phyloP scores from a whole-genome alignment of 1,140 invertebrate genomes.

The Paraescarpia echinospica region DNA sequence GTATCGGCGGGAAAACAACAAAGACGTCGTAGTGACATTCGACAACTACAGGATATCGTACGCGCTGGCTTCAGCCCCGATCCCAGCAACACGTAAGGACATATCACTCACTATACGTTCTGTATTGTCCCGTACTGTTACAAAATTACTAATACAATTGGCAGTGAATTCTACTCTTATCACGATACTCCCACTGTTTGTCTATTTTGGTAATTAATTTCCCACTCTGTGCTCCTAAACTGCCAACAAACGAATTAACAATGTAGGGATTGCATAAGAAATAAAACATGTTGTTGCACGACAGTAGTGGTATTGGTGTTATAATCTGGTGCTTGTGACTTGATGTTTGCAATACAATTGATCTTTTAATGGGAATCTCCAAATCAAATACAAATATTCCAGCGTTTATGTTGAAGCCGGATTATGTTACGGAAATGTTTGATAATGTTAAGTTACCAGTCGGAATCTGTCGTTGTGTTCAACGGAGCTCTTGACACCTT shows the following conservation, averaged over 20 bases:
- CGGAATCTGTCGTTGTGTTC: too few species aligned
- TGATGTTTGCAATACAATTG: neutral
- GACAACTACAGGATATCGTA: neutral
- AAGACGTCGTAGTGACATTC: neutral
- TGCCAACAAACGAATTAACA: neutral
- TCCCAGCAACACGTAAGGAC: neutral
- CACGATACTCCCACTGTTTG: too few species aligned
- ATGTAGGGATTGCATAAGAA: neutral
- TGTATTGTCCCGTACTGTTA: neutral
- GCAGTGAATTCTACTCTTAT: too few species aligned
- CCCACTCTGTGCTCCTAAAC: neutral
- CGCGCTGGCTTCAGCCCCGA: neutral
- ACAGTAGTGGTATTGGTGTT: neutral
- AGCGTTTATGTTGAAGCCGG: too few species aligned
- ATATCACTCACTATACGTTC: too few species aligned
- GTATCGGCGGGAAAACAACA: neutral
- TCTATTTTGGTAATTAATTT: too few species aligned
- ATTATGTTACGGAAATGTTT: too few species aligned
- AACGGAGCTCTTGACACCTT: too few species aligned
- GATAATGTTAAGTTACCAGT: too few species aligned
- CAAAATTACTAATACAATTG: neutral
- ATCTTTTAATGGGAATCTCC: too few species aligned
- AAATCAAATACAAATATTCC: too few species aligned
- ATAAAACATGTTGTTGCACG: neutral
- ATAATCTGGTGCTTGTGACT: neutral